Evolutionary conservation across 2,113 vertebrate genomes (phyloP), one percentile per base, ranked within the genome.

Genomic region (Corythoichthys intestinalis): DNA sequence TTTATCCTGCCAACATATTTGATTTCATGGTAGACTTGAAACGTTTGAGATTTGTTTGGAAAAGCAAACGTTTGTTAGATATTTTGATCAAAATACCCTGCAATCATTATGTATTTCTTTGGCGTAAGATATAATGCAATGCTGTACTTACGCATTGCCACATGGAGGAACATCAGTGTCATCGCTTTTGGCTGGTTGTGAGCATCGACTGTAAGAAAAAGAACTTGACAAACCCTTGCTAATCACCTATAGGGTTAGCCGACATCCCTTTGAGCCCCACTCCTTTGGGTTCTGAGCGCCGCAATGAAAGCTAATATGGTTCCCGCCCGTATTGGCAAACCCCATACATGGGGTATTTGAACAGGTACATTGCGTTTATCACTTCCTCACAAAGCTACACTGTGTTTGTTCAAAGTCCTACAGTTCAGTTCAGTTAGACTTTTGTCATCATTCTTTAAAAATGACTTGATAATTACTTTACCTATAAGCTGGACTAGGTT

Each of bases 21-120:
- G 73, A 59, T 65, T 81, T 72, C 65, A 54, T 64, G 34, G 50
- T 69, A 49, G 60, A 73, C 39, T 60, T 15, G 52, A 73, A 74
- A 44, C 54, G 20, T 58, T 60, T 17, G 50, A 60, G 47, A 28
- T 28, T 28, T 28, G 20, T 28, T 28, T 28, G 20, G 20, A 28
- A 28, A 28, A 28, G 20, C 20, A 28, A 28, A 28, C 20, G 34
- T 59, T 72, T 57, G 53, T 35, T 6, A 59, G 59, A 20, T 61
- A 34, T 61, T 11, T 58, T 10, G 35, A 15, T 56, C 12, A 4
- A 37, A 62, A 46, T 66, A 69, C 20, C 20, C 9, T 34, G n/a
- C 53, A 28, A 56, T 49, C 20, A 56, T 11, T 34, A 56, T 28
- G 10, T 28, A 34, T 56, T 49, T 13, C 48, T 13, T 49, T 49